These are phyloP conservation scores for Nettapus auritus DNA, from an alignment of 2,113 vertebrate genomes.

Conservation along the genomic window DNA sequence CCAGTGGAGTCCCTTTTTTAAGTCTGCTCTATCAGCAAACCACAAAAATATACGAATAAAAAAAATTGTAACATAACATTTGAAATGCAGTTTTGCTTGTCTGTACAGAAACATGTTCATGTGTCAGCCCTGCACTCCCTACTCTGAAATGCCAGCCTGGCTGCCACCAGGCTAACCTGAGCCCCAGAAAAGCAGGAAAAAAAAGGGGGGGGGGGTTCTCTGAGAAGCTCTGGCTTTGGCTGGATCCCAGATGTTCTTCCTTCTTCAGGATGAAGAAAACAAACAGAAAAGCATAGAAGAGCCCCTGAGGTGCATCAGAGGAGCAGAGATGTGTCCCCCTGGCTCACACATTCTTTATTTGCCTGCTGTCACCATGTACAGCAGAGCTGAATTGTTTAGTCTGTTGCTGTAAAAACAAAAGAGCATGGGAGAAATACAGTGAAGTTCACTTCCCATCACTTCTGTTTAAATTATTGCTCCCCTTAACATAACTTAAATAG, in stretches of 20 bases:
- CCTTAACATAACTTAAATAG: neutral
- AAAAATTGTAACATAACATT: neutral
- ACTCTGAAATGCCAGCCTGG: neutral
- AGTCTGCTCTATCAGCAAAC: neutral
- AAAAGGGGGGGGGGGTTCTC: too few species aligned
- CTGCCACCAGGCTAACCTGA: neutral
- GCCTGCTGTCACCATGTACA: neutral
- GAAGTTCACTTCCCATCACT: neutral
- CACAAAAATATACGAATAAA: neutral
- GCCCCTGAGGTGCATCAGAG: neutral
- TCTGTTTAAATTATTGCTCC: neutral
- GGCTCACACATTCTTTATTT: neutral
- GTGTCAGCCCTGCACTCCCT: neutral
- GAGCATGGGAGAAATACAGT: neutral
- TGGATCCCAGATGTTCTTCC: neutral
- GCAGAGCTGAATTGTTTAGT: neutral
- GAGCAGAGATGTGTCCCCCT: rapidly evolving
- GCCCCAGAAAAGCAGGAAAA: neutral
- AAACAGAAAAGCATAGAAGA: neutral
- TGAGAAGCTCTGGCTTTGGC: neutral
- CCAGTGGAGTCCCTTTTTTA: neutral
- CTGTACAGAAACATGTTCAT: neutral
- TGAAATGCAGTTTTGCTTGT: neutral
- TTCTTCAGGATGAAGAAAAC: neutral
- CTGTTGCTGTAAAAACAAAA: neutral